phyloP scores from a whole-genome alignment of 2,797 vertebrate species.

The Hoplostethus mediterraneus region DNA sequence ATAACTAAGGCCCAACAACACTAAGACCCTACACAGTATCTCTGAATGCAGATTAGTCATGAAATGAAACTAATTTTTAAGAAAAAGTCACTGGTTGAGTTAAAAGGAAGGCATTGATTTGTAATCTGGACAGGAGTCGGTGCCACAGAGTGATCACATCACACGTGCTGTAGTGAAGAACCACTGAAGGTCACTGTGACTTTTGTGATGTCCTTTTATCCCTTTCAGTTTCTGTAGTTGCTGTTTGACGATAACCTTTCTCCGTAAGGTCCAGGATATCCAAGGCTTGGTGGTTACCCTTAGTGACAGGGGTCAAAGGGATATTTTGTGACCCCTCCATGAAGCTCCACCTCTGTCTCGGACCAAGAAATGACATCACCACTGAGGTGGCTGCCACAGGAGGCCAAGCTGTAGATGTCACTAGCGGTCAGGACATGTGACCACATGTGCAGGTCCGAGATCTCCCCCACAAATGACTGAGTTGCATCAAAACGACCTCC shows the following conservation, averaged over 20 bases:
- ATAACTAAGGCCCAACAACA: conserved; percentile 18
- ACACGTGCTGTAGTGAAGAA: conserved; percentile 4
- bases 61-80: conserved; percentile 11
- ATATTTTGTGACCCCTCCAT: conserved; percentile 85
- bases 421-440: conserved; percentile 82
- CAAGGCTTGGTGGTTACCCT: conserved; percentile 5
- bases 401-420: conserved; percentile 85
- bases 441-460: conserved; percentile 90
- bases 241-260: conserved; percentile 5
- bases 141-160: conserved; percentile 5
- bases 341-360: conserved; percentile 84
- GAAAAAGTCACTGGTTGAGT: conserved; percentile 42
- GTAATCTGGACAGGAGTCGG: conserved; percentile 1
- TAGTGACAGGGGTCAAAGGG: conserved; percentile 88
- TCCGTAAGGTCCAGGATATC: neutral
- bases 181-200: neutral
- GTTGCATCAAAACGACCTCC: conserved; percentile 90
- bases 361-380: conserved; percentile 88
- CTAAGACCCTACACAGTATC: conserved; percentile 32
- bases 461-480: conserved; percentile 89
- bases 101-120: conserved; percentile 74
- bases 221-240: conserved; percentile 13
- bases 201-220: conserved; percentile 11
- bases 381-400: conserved; percentile 81
- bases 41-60: conserved; percentile 49